Base-by-base conservation (phyloP, 2,888 invertebrate genomes). In the Drosophila yooni region DNA sequence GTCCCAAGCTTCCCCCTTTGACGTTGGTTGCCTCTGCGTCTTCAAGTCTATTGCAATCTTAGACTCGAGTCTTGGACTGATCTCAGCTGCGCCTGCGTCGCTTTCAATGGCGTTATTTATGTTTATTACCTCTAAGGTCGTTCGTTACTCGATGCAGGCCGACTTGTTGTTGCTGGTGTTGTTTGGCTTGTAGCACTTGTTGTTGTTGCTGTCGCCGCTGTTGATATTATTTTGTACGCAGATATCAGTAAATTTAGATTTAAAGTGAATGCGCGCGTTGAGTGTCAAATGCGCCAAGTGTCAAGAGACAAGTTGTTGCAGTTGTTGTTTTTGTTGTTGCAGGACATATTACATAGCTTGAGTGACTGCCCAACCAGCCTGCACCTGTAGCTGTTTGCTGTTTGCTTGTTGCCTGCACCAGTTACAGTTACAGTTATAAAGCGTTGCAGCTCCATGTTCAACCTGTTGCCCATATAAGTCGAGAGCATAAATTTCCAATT, bases 211-310 rank as follows among this genome's bases (percentile, higher is more conserved):
- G 87, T 89, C 84, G 82, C 88, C 83, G 85, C 74, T 88, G 89
- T 83, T 88, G 88, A 88, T 88, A 90, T 83, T 88, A 90, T 90
- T 88, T 88, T 89, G 91, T 88, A 88, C 86, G 90, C 90, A 83
- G 88, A 90, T 88, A 88, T 88, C 88, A 91, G 88, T 88, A 88
- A 90, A 88, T 91, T 88, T 91, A 88, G 88, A 88, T 88, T 88
- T 91, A 91, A 91, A 91, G 91, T 88, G 88, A 88, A 91, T 88
- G 88, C 88, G 88, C 88, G 88, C 88, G 88, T 91, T 89, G 90
- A 89, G 88, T 88, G 88, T 88, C 88, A 88, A 88, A 91, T 86
- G 90, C 91, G 84, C 91, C 78, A 87, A 87, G 87, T 87, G 87
- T 87, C 87, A 90, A 90, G 81, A 74, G 89, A 89, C 88, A 84